Conservation (phyloP, 2,888 invertebrate genomes). For the Junonia oenone region DNA sequence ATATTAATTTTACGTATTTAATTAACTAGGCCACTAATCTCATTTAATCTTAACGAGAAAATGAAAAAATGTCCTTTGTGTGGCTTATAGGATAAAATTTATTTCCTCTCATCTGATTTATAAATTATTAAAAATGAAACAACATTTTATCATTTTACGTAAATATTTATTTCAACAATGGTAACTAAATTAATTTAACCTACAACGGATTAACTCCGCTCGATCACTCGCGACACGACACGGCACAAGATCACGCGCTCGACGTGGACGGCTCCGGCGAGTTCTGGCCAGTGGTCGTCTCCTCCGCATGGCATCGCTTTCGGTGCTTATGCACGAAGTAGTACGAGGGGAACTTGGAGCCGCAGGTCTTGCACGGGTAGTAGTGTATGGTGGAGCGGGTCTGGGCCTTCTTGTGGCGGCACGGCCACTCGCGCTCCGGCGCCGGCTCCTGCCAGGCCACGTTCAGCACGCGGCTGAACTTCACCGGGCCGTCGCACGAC, state of each 20-base stretch:
- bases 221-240: slow-evolving; percentile 39
- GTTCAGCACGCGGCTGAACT: slow-evolving; percentile 90
- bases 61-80: too few relatives aligned
- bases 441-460: slow-evolving; percentile 82
- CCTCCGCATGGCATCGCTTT: slow-evolving; percentile 89
- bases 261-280: slow-evolving; percentile 52
- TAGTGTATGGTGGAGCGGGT: slow-evolving; percentile 85
- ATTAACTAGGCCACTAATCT: too few relatives aligned
- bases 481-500: slow-evolving; percentile 93
- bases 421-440: slow-evolving; percentile 87
- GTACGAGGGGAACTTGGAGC: slow-evolving; percentile 94
- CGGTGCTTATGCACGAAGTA: slow-evolving; percentile 96
- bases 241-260: slow-evolving; percentile 37
- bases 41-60: too few relatives aligned
- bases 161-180: slow-evolving; percentile 42
- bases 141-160: slow-evolving; percentile 28
- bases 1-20: too few relatives aligned
- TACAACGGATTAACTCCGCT: slow-evolving; percentile 42
- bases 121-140: slow-evolving; percentile 34
- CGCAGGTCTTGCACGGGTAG: slow-evolving; percentile 95
- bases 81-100: too few relatives aligned
- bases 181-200: slow-evolving; percentile 42
- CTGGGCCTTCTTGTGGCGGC: slow-evolving; percentile 90
- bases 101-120: too few relatives aligned
- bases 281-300: slow-evolving; percentile 45